Percentiles rank a stretch among this genome's conserved stretches.
These are phyloP conservation scores for Sarcophilus harrisii DNA, from an alignment of 2,797 vertebrate genomes.

Conservation along the genomic window DNA sequence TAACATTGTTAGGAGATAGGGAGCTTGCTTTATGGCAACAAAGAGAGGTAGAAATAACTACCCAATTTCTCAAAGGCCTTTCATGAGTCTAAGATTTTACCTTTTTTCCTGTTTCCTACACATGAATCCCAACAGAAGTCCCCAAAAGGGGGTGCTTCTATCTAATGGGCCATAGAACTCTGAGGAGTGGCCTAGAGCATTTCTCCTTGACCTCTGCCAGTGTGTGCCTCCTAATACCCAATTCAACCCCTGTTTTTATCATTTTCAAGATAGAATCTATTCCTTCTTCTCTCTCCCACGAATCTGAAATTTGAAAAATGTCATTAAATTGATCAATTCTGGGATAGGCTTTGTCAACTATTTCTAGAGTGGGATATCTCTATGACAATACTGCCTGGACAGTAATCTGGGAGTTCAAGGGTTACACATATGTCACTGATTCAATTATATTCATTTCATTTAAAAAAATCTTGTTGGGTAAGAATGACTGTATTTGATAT, in stretches of 20 bases:
- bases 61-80: not conserved
- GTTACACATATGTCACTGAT: not conserved
- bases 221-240: not conserved
- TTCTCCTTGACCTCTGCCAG: not conserved
- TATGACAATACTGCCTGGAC: not conserved
- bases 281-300: not conserved
- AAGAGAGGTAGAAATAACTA: not conserved
- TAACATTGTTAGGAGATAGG: not conserved
- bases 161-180: not conserved
- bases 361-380: not conserved
- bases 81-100: not conserved
- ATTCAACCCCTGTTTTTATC: not conserved
- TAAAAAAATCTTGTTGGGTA: slow-evolving; percentile 51
- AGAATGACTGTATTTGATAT: slow-evolving; percentile 56
- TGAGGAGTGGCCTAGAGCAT: not conserved
- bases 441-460: not conserved
- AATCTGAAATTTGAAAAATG: not conserved
- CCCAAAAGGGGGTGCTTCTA: not conserved
- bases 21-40: not conserved
- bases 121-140: not conserved
- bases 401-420: not conserved
- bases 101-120: not conserved
- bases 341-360: not conserved
- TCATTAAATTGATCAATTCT: not conserved
- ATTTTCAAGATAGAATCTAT: not conserved